phyloP scores from a whole-genome alignment of 2,113 vertebrate species.

The Oncorhynchus gorbuscha region DNA sequence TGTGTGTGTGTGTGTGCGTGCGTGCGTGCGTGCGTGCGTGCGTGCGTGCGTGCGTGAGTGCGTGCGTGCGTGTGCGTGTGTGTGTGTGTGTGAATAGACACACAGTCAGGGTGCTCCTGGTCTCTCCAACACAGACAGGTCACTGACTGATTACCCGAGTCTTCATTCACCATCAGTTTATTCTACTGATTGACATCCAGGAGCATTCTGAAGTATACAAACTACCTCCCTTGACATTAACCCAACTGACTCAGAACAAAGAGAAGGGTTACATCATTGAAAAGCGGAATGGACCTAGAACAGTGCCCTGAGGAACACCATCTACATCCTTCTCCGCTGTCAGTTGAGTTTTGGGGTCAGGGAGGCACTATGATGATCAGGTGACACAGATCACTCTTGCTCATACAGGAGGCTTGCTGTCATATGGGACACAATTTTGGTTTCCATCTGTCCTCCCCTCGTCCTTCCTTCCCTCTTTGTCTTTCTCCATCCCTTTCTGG shows the following conservation, averaged over 20 bases:
- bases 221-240: conserved; percentile 5
- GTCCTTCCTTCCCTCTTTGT: conserved; percentile 48
- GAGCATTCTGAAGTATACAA: conserved; percentile 10
- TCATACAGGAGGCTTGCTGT: conserved; percentile 81
- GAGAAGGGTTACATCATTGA: not conserved
- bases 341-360: not conserved
- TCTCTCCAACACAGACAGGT: conserved; percentile 56
- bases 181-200: conserved; percentile 9
- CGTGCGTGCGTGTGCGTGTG: not conserved
- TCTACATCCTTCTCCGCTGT: not conserved
- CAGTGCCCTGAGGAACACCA: not conserved
- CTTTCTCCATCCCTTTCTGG: conserved; percentile 40
- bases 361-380: conserved; percentile 84
- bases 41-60: not conserved
- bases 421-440: conserved; percentile 51
- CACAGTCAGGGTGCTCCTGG: conserved; percentile 14
- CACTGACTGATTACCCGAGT: conserved; percentile 51
- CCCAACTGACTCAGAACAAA: not conserved
- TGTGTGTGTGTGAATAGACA: too few species aligned
- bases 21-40: too few species aligned
- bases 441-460: conserved; percentile 32
- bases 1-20: not conserved
- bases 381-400: conserved; percentile 80
- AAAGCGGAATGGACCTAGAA: not conserved
- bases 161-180: conserved; percentile 54